Evolutionary conservation across 1,140 invertebrate genomes (phyloP), one percentile per base, ranked within the genome.

Genomic region (Drosophila repleta): DNA sequence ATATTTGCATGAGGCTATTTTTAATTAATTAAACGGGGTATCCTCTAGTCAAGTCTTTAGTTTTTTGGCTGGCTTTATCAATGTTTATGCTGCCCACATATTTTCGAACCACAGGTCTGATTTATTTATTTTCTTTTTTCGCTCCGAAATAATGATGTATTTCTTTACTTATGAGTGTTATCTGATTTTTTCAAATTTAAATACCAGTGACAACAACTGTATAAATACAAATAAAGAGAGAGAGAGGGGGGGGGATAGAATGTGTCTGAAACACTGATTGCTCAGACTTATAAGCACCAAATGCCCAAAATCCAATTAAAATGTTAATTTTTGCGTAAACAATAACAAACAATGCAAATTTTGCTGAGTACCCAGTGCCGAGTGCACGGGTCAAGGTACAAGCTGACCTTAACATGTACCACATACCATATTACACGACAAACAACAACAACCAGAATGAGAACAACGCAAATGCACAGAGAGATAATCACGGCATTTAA

Each of bases 221-320:
- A 73, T 64, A 74, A 68, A 76, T 74, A 74, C 74, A 49, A 69
- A 63, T 41, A 53, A 53, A 39, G 37, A 39, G 37, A n/a, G 37
- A 15, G 37, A 39, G 13, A 39, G 37, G 7, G 37, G 0, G 37
- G n/a, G 13, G 11, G 39, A 41, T n/a, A 41, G 39, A 15, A 17
- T 41, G 15, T 5, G 39, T 43, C n/a, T 43, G 39, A 67, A 11
- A 21, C 46, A 57, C 37, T 53, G 57, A 48, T 62, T 60, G 20
- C 21, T 29, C 39, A 18, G 20, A 15, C 41, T 53, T 41, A 62
- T 52, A 55, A 61, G 41, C 52, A 43, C n/a, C 15, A 62, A 73
- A 63, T 73, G 58, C 24, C 49, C 53, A 76, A 75, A 78, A 76
- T 76, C 67, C 76, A 78, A 78, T 76, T 78, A 78, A 78, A 78